These are phyloP conservation scores for Diphyllodes magnificus DNA, from an alignment of 2,113 vertebrate species.

Conservation along the genomic window DNA sequence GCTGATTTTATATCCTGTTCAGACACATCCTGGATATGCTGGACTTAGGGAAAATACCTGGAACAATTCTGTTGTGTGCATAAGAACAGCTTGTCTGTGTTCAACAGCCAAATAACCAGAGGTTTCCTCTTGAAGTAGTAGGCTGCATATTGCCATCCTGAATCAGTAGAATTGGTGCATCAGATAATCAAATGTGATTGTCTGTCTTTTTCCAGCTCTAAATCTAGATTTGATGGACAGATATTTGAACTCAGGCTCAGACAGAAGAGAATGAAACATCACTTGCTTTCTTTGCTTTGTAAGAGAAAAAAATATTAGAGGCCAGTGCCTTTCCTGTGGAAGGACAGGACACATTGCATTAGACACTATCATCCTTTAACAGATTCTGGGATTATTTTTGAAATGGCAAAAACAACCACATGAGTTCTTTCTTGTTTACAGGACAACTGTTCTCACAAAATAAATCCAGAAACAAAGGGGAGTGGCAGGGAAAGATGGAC, in stretches of 20 bases:
- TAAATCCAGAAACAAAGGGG: constrained; percentile 7
- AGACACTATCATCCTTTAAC: neutral
- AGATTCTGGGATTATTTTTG: neutral
- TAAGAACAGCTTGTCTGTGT: neutral
- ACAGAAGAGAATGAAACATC: neutral
- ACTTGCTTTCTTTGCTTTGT: neutral
- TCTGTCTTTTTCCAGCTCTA: neutral
- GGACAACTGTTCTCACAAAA: neutral
- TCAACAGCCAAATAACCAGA: neutral
- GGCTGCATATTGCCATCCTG: neutral
- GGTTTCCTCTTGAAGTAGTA: neutral
- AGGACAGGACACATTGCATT: neutral
- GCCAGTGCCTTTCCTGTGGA: neutral
- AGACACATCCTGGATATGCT: neutral
- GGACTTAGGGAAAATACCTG: neutral
- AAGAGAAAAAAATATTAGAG: neutral
- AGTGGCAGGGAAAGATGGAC: neutral
- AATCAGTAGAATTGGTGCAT: neutral
- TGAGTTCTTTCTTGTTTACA: neutral
- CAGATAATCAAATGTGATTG: neutral
- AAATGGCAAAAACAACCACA: neutral
- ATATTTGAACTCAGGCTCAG: neutral
- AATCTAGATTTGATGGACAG: neutral
- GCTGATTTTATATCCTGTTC: neutral
- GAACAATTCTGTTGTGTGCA: neutral